phyloP scores from a whole-genome alignment of 2,113 vertebrate genomes.

The Myrmophylax atrothorax region DNA sequence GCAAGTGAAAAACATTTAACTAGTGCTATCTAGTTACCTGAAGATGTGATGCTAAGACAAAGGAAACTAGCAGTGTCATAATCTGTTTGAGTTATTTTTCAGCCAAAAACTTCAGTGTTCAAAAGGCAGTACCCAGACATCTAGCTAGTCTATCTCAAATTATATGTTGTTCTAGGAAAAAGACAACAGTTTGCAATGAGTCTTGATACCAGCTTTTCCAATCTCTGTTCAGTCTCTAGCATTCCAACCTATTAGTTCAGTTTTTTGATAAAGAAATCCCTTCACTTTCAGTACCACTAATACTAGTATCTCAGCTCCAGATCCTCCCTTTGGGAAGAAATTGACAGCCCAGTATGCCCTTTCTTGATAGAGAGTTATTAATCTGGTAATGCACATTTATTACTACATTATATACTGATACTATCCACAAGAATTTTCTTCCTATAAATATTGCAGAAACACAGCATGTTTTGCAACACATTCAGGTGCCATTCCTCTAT shows the following conservation, averaged over 20 bases:
- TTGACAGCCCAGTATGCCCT: neutral
- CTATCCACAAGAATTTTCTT: neutral
- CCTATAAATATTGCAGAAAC: neutral
- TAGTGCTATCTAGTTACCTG: neutral
- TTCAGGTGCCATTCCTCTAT: neutral
- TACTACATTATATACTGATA: neutral
- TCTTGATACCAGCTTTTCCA: neutral
- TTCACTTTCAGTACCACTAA: neutral
- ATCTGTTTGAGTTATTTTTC: neutral
- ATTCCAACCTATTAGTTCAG: neutral
- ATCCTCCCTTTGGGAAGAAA: neutral
- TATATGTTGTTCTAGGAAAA: neutral
- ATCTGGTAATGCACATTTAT: neutral
- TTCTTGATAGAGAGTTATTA: neutral
- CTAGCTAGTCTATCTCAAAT: neutral
- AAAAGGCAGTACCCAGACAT: neutral
- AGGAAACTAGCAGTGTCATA: neutral
- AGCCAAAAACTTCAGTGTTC: neutral
- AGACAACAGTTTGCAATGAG: neutral
- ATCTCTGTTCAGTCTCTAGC: neutral
- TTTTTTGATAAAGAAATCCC: neutral
- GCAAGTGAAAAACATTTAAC: neutral
- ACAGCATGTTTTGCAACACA: neutral
- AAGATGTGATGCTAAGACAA: neutral
- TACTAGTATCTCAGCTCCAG: neutral